These are phyloP conservation scores for Aphelenchoides avenae DNA, from an alignment of 1,140 invertebrate genomes.

Conservation along the genomic window DNA sequence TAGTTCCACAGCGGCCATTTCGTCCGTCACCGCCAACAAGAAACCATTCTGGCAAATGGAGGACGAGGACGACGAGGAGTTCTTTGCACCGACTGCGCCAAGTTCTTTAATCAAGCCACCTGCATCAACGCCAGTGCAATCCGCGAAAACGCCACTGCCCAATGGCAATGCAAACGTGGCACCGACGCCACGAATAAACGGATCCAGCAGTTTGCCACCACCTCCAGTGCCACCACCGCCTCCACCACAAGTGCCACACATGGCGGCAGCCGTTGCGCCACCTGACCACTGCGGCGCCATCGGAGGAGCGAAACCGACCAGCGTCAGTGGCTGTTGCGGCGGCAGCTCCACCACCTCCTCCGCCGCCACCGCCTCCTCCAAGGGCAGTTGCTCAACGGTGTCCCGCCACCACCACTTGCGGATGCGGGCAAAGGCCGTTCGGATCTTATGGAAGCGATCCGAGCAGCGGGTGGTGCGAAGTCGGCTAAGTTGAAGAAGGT, in stretches of 20 bases:
- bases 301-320: not conserved
- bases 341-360: not conserved
- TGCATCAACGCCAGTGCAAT: conserved; percentile 4
- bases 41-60: conserved; percentile 17
- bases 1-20: too few relatives aligned
- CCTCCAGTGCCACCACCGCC: not conserved
- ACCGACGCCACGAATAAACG: conserved; percentile 1
- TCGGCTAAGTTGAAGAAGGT: conserved; percentile 34
- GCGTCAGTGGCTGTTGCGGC: conserved; percentile 9
- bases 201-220: not conserved
- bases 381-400: conserved; percentile 14
- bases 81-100: not conserved
- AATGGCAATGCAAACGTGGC: not conserved
- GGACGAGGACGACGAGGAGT: conserved; percentile 12
- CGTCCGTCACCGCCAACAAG: not conserved
- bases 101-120: conserved; percentile 4
- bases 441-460: conserved; percentile 33
- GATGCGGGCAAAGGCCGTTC: conserved; percentile 17
- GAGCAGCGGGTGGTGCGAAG: conserved; percentile 28
- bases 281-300: conserved; percentile 1
- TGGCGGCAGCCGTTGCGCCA: not conserved
- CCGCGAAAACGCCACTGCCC: not conserved
- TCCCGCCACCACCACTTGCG: conserved; percentile 17
- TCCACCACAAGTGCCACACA: conserved; percentile 7
- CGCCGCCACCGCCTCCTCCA: conserved; percentile 31